Percentiles rank a stretch among this genome's conserved stretches.
Conservation (phyloP, 2,888 invertebrate genomes). For the Timandra comae region DNA sequence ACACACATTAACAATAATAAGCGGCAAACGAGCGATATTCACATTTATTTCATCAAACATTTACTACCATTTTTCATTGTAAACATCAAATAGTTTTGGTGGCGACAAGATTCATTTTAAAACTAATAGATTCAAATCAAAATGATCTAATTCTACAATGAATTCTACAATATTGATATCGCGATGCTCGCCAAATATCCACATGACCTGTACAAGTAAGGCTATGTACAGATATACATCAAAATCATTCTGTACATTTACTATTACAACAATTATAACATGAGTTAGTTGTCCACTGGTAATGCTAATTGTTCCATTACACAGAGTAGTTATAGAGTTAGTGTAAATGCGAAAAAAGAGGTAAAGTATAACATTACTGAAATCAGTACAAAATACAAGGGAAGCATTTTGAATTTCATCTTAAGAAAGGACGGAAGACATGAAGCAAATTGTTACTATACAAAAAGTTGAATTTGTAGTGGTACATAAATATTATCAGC, state of each 20-base stretch:
- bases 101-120: constrained; percentile 36
- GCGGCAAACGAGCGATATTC: constrained; percentile 45
- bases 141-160: constrained; percentile 51
- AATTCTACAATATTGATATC: constrained; percentile 47
- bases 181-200: constrained; percentile 76
- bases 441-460: constrained; percentile 52
- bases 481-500: constrained; percentile 35
- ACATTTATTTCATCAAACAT: constrained; percentile 33
- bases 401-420: constrained; percentile 33
- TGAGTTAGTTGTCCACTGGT: constrained; percentile 18
- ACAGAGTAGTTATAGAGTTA: constrained; percentile 26
- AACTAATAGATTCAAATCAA: constrained; percentile 46
- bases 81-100: constrained; percentile 51
- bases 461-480: constrained; percentile 44
- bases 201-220: constrained; percentile 73
- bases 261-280: constrained; percentile 33
- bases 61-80: constrained; percentile 72
- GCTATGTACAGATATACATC: constrained; percentile 59
- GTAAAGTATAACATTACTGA: constrained; percentile 14
- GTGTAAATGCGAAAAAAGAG: constrained; percentile 25
- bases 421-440: constrained; percentile 72
- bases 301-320: constrained; percentile 39
- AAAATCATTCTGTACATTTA: constrained; percentile 35
- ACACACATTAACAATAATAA: constrained; percentile 48
- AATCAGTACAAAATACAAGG: constrained; percentile 27